Base-by-base conservation (phyloP, 2,888 invertebrate genomes). In the Zygaena filipendulae region DNA sequence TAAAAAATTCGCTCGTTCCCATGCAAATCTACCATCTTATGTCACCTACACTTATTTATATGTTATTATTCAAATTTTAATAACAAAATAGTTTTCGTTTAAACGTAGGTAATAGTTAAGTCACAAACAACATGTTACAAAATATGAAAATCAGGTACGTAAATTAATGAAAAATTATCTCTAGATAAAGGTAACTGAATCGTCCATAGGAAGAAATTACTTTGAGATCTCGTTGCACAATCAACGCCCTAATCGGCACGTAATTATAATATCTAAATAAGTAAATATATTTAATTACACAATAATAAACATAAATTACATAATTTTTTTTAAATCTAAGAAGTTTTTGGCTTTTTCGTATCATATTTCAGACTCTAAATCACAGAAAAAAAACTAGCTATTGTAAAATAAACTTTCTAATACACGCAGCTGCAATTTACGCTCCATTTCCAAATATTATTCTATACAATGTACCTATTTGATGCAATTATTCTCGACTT, bases 111-210 rank as follows among this genome's bases (percentile, higher is more conserved):
- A 71, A 63, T 59, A 63, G 43, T 66, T 63, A 69, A 72, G 64
- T 71, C 61, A 62, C 68, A 57, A 66, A 62, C 59, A 68, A 67
- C 59, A 51, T 47, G 45, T 46, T 47, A 52, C 52, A 52, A 43
- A 43, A 52, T 52, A 55, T 53, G n/a, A 64, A 75, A 75, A 75
- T 77, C 77, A 77, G 77, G 77, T 77, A 77, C 77, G n/a, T n/a
- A 74, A 77, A 75, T 69, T 54, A 74, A 70, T 59, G 49, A 51
- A 71, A 6, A 74, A 70, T 64, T 72, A 74, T 64, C 43, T 61
- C 71, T 72, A n/a, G n/a, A n/a, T n/a, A n/a, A 77, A 62, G 77
- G 77, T 79, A 79, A 77, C 75, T 68, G 59, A 71, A 71, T 51
- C 59, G 58, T 55, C 47, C 56, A 61, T 52, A 62, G 70, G 70